These are phyloP conservation scores for Pollenia angustigena DNA, from an alignment of 2,888 invertebrate genomes.

Conservation along the genomic window DNA sequence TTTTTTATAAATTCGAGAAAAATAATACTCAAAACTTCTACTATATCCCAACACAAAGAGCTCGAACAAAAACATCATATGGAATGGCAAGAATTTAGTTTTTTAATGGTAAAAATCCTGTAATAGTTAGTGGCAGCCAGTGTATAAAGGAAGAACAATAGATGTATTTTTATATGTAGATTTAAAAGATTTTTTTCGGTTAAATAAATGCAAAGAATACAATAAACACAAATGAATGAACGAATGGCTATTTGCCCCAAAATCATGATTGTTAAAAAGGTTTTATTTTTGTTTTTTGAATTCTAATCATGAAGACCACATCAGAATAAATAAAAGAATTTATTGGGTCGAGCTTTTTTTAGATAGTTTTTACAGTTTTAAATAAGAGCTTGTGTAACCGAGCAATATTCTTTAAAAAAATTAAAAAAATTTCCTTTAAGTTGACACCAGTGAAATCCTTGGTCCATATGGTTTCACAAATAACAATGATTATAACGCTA, in stretches of 20 bases:
- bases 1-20: background rate
- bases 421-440: background rate
- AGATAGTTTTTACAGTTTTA: background rate
- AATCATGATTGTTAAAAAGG: constrained; percentile 49
- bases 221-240: constrained; percentile 46
- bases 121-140: constrained; percentile 50
- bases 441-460: no score
- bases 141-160: constrained; percentile 23
- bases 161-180: background rate
- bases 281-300: constrained; percentile 10
- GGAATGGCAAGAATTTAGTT: constrained; percentile 28
- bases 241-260: constrained; percentile 63
- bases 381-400: background rate
- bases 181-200: constrained; percentile 11
- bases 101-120: constrained; percentile 53
- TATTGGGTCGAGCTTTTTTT: constrained; percentile 13
- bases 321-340: constrained; percentile 15
- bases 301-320: constrained; percentile 35
- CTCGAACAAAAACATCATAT: constrained; percentile 21
- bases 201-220: constrained; percentile 58
- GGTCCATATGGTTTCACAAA: no score
- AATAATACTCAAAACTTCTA: constrained; percentile 32
- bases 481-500: no score
- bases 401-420: background rate
- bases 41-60: constrained; percentile 12